Evolutionary conservation across 1,140 invertebrate genomes (phyloP).

Genomic region (Mamestra configurata): DNA sequence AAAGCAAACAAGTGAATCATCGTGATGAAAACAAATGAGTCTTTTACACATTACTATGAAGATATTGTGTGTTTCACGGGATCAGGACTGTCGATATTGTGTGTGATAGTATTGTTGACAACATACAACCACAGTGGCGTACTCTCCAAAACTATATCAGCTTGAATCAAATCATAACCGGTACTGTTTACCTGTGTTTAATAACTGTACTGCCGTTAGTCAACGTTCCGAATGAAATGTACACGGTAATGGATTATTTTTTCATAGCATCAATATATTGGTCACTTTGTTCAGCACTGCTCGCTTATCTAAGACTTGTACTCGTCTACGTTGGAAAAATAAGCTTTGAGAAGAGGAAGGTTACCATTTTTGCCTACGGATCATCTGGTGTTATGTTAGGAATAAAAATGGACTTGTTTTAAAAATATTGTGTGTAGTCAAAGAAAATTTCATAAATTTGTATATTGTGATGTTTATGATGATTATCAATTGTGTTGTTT

Average conservation of each 20-base stretch:
- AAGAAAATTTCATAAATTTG: too few species aligned
- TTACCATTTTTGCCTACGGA: constrained; percentile 37
- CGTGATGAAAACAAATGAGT: not conserved
- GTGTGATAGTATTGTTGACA: constrained; percentile 51
- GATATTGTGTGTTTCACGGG: not conserved
- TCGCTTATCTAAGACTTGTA: constrained; percentile 59
- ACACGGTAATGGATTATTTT: constrained; percentile 7
- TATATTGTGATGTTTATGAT: constrained; percentile 7
- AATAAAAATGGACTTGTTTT: constrained; percentile 25
- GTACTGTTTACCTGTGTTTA: constrained; percentile 54
- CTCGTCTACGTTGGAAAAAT: constrained; percentile 57
- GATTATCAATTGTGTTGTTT: constrained; percentile 35
- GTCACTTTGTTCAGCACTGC: constrained; percentile 58
- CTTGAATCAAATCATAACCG: constrained; percentile 58
- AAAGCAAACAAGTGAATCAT: too few species aligned
- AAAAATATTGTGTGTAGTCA: not conserved
- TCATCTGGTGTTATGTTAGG: not conserved
- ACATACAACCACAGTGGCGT: constrained; percentile 58
- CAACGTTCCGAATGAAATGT: not conserved
- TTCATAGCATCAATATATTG: constrained; percentile 55
- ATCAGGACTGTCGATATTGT: constrained; percentile 44
- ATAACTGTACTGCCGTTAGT: not conserved
- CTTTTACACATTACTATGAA: not conserved
- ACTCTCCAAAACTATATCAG: constrained; percentile 60
- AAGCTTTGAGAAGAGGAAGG: constrained; percentile 56